Conservation (phyloP, 2,797 vertebrate species). For the Ctenopoma kingsleyae region DNA sequence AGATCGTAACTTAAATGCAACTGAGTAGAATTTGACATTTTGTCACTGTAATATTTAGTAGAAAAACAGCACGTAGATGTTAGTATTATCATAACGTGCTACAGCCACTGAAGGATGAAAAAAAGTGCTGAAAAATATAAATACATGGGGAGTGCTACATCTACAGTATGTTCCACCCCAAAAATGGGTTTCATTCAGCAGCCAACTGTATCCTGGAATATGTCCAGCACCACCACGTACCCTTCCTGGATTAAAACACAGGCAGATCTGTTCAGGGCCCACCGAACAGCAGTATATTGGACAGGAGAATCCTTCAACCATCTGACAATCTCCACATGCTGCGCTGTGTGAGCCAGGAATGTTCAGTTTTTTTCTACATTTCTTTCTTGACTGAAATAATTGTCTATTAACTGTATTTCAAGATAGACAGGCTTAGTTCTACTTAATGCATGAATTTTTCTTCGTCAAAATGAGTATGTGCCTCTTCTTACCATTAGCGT, state of each 20-base stretch:
- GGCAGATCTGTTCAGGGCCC: constrained; percentile 64
- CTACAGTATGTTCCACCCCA: constrained; percentile 40
- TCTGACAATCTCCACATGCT: constrained; percentile 77
- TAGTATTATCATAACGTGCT: neutral
- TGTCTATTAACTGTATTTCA: constrained; percentile 9
- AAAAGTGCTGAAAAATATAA: constrained; percentile 32
- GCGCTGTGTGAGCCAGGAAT: constrained; percentile 51
- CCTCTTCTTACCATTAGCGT: constrained; percentile 91
- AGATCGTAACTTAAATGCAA: neutral
- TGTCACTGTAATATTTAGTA: neutral
- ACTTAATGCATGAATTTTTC: neutral
- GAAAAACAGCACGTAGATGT: neutral
- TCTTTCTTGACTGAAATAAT: constrained; percentile 32
- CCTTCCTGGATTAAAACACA: constrained; percentile 74
- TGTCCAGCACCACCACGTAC: constrained; percentile 56
- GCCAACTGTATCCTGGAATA: constrained; percentile 65
- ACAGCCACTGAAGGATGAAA: constrained; percentile 5
- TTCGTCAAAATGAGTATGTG: neutral
- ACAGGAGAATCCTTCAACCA: constrained; percentile 71
- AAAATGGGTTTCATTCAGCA: constrained; percentile 41
- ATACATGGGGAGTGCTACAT: constrained; percentile 13
- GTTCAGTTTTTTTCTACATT: neutral
- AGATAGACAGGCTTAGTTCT: neutral
- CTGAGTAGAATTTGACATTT: neutral
- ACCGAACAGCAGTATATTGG: constrained; percentile 76